phyloP scores from a whole-genome alignment of 2,797 vertebrate species.

The Chromobotia macracanthus region DNA sequence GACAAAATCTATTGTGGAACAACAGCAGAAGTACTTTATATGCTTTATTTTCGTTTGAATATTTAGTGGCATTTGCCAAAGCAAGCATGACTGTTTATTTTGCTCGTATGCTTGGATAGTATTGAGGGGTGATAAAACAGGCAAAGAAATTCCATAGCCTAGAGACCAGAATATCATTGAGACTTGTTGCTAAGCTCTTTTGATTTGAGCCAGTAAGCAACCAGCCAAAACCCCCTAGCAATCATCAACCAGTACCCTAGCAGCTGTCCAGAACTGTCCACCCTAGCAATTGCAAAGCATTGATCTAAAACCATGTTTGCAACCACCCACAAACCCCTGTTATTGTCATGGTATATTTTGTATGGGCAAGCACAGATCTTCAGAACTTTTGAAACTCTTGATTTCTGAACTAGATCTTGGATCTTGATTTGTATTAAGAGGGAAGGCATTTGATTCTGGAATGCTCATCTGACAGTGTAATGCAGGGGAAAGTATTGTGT shows the following conservation, averaged over 20 bases:
- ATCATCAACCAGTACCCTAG: background rate
- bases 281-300: background rate
- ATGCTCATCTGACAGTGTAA: slow-evolving; percentile 52
- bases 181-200: too few species aligned
- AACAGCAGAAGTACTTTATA: background rate
- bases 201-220: too few species aligned
- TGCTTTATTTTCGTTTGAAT: slow-evolving; percentile 10
- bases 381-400: background rate
- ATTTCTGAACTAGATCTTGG: background rate
- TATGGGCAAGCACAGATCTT: too few species aligned
- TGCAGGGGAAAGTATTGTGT: slow-evolving; percentile 62
- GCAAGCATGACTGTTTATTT: too few species aligned
- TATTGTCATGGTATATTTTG: background rate
- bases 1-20: slow-evolving; percentile 2
- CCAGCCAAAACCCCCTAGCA: background rate
- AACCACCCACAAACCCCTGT: background rate
- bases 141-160: background rate
- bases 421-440: slow-evolving; percentile 23
- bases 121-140: background rate
- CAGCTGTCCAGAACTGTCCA: background rate
- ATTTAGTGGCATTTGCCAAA: background rate
- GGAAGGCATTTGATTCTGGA: slow-evolving; percentile 46
- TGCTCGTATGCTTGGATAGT: too few species aligned
- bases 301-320: background rate
- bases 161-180: background rate